These are phyloP conservation scores for Arion vulgaris DNA, from an alignment of 1,140 invertebrate species.

Conservation along the genomic window DNA sequence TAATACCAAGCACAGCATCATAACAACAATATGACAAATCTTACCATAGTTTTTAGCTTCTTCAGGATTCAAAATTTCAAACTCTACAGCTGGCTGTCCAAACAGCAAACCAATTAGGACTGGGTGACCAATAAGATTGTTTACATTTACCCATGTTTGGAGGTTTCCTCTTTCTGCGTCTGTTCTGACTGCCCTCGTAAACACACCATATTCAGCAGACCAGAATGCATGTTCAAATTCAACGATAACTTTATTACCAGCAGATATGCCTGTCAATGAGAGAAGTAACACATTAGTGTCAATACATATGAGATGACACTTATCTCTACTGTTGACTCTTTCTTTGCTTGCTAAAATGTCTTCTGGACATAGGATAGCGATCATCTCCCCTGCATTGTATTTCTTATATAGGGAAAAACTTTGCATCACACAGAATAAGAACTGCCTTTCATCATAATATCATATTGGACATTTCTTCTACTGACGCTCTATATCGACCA, in stretches of 20 bases:
- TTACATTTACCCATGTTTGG: slow-evolving; percentile 54
- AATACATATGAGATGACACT: no score
- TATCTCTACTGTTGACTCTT: no score
- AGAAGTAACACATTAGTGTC: no score
- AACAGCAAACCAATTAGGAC: slow-evolving; percentile 47
- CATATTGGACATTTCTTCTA: no score
- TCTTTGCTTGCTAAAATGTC: no score
- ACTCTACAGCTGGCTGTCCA: slow-evolving; percentile 41
- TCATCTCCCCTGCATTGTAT: no score
- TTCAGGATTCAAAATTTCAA: slow-evolving; percentile 49
- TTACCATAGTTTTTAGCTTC: slow-evolving; percentile 45
- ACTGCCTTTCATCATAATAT: no score
- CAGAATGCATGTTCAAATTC: slow-evolving; percentile 59
- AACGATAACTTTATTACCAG: slow-evolving; percentile 54
- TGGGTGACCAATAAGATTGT: slow-evolving; percentile 45
- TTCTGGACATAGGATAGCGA: no score
- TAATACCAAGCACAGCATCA: no score
- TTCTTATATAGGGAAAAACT: no score
- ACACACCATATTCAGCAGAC: slow-evolving; percentile 55
- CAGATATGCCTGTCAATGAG: slow-evolving; percentile 41
- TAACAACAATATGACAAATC: neutral
- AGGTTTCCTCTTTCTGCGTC: slow-evolving; percentile 46
- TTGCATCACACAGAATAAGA: no score
- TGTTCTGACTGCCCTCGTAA: slow-evolving; percentile 42
- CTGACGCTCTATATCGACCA: no score